Percentiles rank a stretch among this genome's conserved stretches.
Conservation (phyloP, 2,797 vertebrate species). For the Leptatherina wallacei region DNA sequence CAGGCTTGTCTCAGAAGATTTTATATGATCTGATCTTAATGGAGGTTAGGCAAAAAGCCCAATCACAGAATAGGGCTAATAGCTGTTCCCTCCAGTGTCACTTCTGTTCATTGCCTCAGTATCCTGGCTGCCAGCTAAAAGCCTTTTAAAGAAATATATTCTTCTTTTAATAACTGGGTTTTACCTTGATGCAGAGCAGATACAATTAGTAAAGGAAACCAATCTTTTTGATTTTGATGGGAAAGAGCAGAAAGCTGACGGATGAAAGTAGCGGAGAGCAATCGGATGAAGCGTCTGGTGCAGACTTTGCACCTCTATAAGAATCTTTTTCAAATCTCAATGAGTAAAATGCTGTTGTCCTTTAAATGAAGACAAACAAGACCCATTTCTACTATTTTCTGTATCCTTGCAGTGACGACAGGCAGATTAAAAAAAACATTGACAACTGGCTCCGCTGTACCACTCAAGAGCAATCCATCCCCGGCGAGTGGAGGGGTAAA, state of each 20-base stretch:
- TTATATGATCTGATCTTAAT: not conserved
- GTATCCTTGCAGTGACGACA: not conserved
- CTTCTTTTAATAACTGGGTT: not conserved
- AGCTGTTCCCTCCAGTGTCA: not conserved
- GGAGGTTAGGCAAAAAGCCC: not conserved
- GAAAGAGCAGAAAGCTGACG: not conserved
- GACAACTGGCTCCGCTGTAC: constrained; percentile 49
- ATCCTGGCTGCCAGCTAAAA: too few species aligned
- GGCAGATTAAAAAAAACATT: too few species aligned
- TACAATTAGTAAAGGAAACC: not conserved
- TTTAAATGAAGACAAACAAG: not conserved
- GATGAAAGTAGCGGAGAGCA: not conserved
- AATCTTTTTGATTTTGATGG: not conserved
- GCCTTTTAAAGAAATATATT: not conserved
- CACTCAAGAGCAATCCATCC: constrained; percentile 46
- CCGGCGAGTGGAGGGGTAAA: constrained; percentile 22
- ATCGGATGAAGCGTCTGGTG: too few species aligned
- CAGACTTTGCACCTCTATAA: not conserved
- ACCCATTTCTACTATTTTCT: not conserved
- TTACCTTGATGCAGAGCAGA: not conserved
- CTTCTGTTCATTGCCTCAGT: too few species aligned
- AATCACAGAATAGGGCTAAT: not conserved
- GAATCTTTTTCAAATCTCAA: not conserved
- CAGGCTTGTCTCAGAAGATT: not conserved
- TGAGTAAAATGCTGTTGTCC: not conserved